Conservation (phyloP, 2,113 vertebrate genomes). For the Neotoma lepida region DNA sequence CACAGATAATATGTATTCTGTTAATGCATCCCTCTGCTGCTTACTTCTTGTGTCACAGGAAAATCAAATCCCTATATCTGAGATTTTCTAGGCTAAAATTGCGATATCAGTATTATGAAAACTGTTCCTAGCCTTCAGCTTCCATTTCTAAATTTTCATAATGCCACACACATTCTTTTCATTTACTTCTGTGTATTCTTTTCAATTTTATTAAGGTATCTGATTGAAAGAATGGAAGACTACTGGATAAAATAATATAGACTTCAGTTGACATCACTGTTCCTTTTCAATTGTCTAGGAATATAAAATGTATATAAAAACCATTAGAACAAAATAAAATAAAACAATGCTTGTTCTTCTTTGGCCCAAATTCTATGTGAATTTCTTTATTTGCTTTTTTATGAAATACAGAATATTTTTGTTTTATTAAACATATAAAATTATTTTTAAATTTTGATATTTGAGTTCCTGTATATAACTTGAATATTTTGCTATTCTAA, state of each 20-base stretch:
- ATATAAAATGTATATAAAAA: background rate
- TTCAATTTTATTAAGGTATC: background rate
- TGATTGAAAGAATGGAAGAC: background rate
- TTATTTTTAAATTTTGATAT: background rate
- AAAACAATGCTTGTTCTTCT: background rate
- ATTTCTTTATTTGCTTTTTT: background rate
- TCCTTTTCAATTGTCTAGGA: background rate
- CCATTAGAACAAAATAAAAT: background rate
- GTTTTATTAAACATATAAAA: background rate
- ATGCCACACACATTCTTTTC: background rate
- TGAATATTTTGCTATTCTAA: background rate
- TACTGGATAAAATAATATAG: background rate
- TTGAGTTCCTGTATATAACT: background rate
- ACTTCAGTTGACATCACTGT: background rate
- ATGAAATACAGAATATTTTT: background rate
- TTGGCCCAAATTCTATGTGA: background rate
- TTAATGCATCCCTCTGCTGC: background rate
- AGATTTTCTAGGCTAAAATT: background rate
- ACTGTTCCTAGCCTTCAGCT: background rate
- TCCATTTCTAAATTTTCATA: background rate
- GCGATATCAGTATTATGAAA: background rate
- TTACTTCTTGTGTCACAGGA: background rate
- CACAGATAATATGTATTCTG: background rate
- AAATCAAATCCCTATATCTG: background rate
- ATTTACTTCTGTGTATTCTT: background rate